Base-by-base conservation (phyloP, 2,888 invertebrate species). In the Leptopterna dolabrata region DNA sequence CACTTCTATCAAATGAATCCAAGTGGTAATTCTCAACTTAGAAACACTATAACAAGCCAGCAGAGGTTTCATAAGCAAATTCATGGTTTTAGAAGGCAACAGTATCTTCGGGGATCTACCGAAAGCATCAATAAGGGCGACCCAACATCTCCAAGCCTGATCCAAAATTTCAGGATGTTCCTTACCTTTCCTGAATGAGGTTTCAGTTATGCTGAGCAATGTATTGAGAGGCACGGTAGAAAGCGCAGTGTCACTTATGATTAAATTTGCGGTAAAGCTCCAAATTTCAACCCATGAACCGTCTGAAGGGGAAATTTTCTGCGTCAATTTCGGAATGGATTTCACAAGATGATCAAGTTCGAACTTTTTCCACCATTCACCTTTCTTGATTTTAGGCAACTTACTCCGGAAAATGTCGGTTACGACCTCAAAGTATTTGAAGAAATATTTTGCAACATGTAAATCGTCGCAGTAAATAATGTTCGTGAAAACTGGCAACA, bases 211-310 rank as follows among this genome's bases (percentile, higher is more conserved):
- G 16, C 76, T 43, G 19, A 85, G 76, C 16, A 85, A 24, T 1
- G 73, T 73, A 47, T 85, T 83, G 16, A 83, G 27, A 0, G 83
- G 71, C 0, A 51, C 47, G 24, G 63, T 85, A 43, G 43, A 73
- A 24, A 43, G 29, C 6, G 71, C 85, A n/a, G 71, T n/a, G 80
- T 84, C 85, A 11, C 55, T 43, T 27, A 87, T 81, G 30, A 88
- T 88, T 36, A 88, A 43, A 41, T 83, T 83, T 24, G 78, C 76
- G 2, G 84, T 70, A 78, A 88, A 88, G n/a, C 76, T 45, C 88
- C 88, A 88, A 55, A 82, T 71, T 19, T 83, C 36, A 30, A 63
- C 84, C 88, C 88, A 88, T 19, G 87, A 76, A 16, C 19, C 85
- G 24, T 85, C 85, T 1, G 29, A 43, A 16, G 47, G 13, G 19